Conservation (phyloP, 2,888 invertebrate genomes). For the Eupithecia inturbata region DNA sequence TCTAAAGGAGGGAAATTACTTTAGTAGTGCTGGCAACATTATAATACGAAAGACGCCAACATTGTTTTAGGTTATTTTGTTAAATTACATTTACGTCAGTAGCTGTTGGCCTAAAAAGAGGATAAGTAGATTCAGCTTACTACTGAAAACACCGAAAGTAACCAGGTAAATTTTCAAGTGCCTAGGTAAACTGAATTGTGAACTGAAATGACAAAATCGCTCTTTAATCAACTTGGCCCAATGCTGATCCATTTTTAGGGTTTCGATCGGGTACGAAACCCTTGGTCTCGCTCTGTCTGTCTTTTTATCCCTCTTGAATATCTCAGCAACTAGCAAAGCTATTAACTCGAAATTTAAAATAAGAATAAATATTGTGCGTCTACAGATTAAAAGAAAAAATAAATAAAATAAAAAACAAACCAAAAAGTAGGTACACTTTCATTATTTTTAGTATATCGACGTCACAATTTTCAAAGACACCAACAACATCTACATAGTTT, state of each 20-base stretch:
- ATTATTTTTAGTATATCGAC: no score
- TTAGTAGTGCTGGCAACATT: constrained; percentile 24
- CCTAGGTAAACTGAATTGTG: background rate
- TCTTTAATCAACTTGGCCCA: background rate
- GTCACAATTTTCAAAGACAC: no score
- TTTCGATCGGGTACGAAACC: no score
- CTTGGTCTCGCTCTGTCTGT: no score
- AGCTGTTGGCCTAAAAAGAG: background rate
- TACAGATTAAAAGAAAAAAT: no score
- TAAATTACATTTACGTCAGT: background rate
- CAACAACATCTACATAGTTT: no score
- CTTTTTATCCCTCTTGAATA: no score
- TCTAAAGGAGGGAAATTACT: constrained; percentile 53
- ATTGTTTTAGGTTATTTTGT: constrained; percentile 7
- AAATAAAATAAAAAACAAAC: no score
- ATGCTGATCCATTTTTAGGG: background rate
- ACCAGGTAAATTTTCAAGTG: background rate
- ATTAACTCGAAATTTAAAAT: no score
- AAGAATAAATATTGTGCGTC: no score
- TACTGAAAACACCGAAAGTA: background rate
- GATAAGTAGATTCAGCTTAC: background rate
- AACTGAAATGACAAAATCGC: background rate
- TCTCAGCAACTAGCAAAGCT: no score
- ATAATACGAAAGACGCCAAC: constrained; percentile 11
- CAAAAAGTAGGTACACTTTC: no score